Base-by-base conservation (phyloP, 2,797 vertebrate genomes). In the Anguilla megastoma region DNA sequence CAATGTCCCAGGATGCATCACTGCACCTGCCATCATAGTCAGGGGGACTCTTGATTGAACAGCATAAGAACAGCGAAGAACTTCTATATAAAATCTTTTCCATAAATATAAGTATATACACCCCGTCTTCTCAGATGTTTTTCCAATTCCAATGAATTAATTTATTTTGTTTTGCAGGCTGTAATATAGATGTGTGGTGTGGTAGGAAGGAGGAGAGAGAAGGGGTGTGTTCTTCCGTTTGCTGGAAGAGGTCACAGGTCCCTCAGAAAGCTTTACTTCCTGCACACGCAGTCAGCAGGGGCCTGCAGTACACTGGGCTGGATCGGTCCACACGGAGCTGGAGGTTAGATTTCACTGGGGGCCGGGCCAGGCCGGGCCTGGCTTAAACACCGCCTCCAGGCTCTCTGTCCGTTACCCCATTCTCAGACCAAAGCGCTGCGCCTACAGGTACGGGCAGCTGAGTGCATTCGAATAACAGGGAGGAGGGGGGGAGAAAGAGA, bases 91-190 rank as follows among this genome's bases (percentile, higher is more conserved):
- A 41, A 84, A 90, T 91, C 8, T 86, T 90, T 60, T 89, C 91
- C 92, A 89, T 79, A 90, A 89, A 83, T 91, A 88, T 93, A 88
- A 92, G 90, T 89, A 91, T 90, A 91, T 76, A 76, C 52, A 66
- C 86, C n/a, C 45, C 86, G 30, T 48, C 52, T 50, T 82, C 79
- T 69, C 60, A 87, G n/a, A 85, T 71, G 16, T 91, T 91, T 21
- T 92, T 89, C 90, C 88, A 36, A 36, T 36, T 36, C 36, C 36
- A 36, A 90, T 91, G 24, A 91, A 90, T 93, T 91, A 50, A 92
- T 91, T 94, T 95, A 93, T 95, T 95, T 96, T 95, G 91, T 93
- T 91, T 87, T 89, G 88, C 89, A 87, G 86, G 21, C 30, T 83
- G 3, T 84, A 48, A 87, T 80, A 27, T 90, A 86, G 36, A 88